A percentile compares a stretch with the other conserved stretches of the same genome.
Conservation (phyloP, 2,113 vertebrate genomes). For the Phaethon lepturus region DNA sequence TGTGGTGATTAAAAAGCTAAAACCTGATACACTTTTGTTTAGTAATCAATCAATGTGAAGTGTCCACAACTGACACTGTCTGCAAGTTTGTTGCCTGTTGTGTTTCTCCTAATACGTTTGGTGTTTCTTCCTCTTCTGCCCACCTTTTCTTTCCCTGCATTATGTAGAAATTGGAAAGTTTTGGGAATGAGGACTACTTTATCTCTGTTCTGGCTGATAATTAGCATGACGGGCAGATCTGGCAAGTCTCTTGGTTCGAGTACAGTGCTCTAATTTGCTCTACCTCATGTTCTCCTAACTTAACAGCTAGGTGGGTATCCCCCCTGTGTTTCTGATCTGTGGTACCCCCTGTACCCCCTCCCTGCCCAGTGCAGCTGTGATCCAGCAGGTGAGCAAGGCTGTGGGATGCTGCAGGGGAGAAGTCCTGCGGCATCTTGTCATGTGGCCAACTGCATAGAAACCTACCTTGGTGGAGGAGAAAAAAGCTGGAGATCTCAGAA, state of each 20-base stretch:
- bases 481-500: not conserved
- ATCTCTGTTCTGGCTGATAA: not conserved
- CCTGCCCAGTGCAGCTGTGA: not conserved
- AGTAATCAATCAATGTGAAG: not conserved
- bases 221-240: not conserved
- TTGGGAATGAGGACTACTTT: not conserved
- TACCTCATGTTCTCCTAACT: fast-evolving
- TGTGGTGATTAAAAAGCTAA: not conserved
- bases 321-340: not conserved
- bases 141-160: not conserved
- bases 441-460: not conserved
- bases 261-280: not conserved
- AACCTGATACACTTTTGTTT: not conserved
- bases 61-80: not conserved
- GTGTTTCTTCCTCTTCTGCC: not conserved
- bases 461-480: not conserved
- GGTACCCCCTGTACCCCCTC: not conserved
- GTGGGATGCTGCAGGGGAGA: not conserved
- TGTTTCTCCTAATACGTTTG: not conserved
- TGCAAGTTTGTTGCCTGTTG: not conserved
- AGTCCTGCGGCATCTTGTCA: not conserved
- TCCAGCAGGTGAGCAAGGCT: not conserved
- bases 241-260: not conserved
- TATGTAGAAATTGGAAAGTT: not conserved
- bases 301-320: not conserved